Evolutionary conservation across 2,888 invertebrate species (phyloP).

Genomic region (Liodrosophila aerea): DNA sequence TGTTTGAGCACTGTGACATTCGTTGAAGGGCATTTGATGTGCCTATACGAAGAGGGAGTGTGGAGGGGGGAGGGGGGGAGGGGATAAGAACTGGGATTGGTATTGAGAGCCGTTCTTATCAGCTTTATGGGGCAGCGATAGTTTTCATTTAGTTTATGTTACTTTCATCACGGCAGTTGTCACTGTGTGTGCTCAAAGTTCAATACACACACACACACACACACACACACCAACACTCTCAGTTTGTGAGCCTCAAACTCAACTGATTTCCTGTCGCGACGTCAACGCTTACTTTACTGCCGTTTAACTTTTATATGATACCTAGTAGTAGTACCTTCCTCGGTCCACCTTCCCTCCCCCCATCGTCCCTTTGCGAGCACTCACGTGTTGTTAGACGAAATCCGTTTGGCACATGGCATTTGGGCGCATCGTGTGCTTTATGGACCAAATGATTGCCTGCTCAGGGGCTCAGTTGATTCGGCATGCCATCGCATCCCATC

Average conservation of each 20-base stretch:
- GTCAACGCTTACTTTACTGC: slow-evolving; percentile 55
- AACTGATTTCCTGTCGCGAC: slow-evolving; percentile 53
- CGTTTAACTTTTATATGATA: slow-evolving; percentile 53
- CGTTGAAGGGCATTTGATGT: slow-evolving; percentile 35
- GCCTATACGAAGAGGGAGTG: not conserved
- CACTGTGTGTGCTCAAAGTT: slow-evolving; percentile 9
- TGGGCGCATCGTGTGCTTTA: slow-evolving; percentile 67
- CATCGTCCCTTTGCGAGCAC: slow-evolving; percentile 2
- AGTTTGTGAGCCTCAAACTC: slow-evolving; percentile 37
- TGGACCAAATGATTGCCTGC: slow-evolving; percentile 70
- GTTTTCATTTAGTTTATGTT: slow-evolving; percentile 50
- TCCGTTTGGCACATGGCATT: slow-evolving; percentile 62
- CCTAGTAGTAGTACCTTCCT: slow-evolving; percentile 10
- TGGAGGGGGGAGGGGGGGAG: not conserved
- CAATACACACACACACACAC: too few species aligned
- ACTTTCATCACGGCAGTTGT: slow-evolving; percentile 21
- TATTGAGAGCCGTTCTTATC: slow-evolving; percentile 31
- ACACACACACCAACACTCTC: too few species aligned
- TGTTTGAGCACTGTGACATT: slow-evolving; percentile 30
- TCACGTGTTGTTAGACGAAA: slow-evolving; percentile 57
- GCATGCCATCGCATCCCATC: slow-evolving; percentile 20
- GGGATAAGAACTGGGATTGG: not conserved
- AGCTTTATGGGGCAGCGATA: slow-evolving; percentile 44
- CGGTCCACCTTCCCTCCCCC: not conserved
- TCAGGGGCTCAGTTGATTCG: slow-evolving; percentile 56